Base-by-base conservation (phyloP, 2,888 invertebrate species). In the Sphinx pinastri region DNA sequence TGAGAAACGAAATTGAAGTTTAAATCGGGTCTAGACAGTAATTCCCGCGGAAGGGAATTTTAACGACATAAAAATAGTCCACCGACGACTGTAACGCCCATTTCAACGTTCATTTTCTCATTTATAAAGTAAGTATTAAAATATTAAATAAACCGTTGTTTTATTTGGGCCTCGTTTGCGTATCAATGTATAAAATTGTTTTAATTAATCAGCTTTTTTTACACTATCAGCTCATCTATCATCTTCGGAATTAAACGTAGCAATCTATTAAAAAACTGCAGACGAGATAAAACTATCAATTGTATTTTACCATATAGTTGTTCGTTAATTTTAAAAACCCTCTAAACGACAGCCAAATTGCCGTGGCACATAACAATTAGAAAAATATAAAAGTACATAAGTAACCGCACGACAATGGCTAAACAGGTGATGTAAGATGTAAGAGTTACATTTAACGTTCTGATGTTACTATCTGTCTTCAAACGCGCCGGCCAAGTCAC, bases 1-100 rank as follows among this genome's bases (percentile, higher is more conserved):
- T 63, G 63, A 63, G 63, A 63, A 63, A 63, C 63, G 49, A 63
- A 63, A 63, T 63, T 63, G 49, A 63, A 63, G 49, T 63, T 63
- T 49, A 63, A 63, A 63, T 63, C 63, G 63, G 49, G 63, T 63
- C 63, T 63, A 63, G 49, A 63, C 63, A 49, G 63, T 49, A 47
- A 63, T 49, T 63, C 63, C 49, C 63, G 47, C 19, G 49, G 13
- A 63, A 63, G 63, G 49, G 19, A 63, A 63, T 25, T 63, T 63
- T 63, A 63, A 63, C 19, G 63, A 49, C 19, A 49, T 47, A 63
- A 63, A 63, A 63, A 63, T 63, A 63, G 49, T 63, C 60, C 47
- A 11, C 11, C 13, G 63, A 49, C 63, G 19, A 49, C 19, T 19
- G 49, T 49, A 49, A 12, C 47, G 60, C 49, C 13, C 25, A 63